phyloP scores from a whole-genome alignment of 2,113 vertebrate species.

The Grammomys dolichurus region DNA sequence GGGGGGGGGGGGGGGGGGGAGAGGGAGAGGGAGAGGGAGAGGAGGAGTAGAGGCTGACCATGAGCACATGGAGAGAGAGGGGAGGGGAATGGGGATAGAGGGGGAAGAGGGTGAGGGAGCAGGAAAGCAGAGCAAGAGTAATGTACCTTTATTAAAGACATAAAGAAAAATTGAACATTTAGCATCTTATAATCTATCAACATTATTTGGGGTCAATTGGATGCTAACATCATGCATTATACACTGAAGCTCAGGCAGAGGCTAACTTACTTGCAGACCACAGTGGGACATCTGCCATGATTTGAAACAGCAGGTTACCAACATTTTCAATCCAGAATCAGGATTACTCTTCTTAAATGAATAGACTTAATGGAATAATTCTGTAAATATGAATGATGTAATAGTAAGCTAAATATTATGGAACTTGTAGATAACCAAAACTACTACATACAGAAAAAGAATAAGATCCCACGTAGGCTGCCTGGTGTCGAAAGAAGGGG shows the following conservation, averaged over 20 bases:
- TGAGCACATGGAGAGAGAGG: no score
- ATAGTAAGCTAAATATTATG: conserved; percentile 7
- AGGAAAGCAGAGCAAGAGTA: no score
- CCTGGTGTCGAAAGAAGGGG: neutral
- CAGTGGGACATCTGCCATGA: neutral
- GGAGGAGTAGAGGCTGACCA: no score
- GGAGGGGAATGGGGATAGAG: no score
- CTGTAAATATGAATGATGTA: conserved; percentile 43
- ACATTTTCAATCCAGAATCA: neutral
- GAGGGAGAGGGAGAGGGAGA: no score
- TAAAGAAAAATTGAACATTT: neutral
- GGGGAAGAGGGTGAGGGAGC: no score
- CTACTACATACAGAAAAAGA: neutral
- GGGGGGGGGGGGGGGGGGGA: no score
- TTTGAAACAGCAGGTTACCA: neutral
- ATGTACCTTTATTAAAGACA: neutral
- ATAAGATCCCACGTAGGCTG: neutral
- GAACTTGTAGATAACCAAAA: conserved; percentile 42
- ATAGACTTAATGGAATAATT: neutral
- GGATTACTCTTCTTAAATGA: conserved; percentile 14
- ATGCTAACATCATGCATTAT: neutral
- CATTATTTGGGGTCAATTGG: neutral
- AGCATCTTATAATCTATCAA: neutral
- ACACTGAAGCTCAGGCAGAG: neutral
- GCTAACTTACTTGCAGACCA: neutral